phyloP scores from a whole-genome alignment of 1,140 invertebrate genomes.

The Nixonia krombeini region DNA sequence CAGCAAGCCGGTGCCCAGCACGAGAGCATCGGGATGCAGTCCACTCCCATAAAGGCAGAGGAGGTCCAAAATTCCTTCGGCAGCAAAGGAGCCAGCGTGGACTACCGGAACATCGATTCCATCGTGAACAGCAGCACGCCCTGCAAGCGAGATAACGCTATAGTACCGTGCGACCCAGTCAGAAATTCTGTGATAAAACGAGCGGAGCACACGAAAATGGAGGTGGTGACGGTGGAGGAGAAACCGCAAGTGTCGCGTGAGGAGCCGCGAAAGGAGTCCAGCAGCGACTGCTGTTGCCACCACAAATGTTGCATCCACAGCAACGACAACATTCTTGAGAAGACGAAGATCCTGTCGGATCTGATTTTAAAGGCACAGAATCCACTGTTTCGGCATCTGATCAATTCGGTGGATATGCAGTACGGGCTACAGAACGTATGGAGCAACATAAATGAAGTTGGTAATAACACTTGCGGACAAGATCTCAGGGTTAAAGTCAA shows the following conservation, averaged over 20 bases:
- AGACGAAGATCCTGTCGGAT: conserved; percentile 67
- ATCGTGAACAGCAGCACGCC: conserved; percentile 61
- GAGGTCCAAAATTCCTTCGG: conserved; percentile 51
- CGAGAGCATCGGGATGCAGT: conserved; percentile 63
- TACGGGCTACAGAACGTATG: conserved; percentile 63
- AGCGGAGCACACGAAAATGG: conserved; percentile 61
- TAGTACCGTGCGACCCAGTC: conserved; percentile 38
- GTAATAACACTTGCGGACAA: conserved; percentile 55
- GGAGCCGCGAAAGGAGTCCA: not conserved
- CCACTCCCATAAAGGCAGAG: conserved; percentile 66
- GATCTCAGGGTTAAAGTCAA: conserved; percentile 60
- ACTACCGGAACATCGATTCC: conserved; percentile 69
- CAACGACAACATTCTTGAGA: conserved; percentile 60
- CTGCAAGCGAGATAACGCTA: conserved; percentile 53
- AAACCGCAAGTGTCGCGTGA: not conserved
- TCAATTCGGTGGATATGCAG: conserved; percentile 62
- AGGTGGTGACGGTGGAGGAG: conserved; percentile 36
- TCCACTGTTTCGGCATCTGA: conserved; percentile 63
- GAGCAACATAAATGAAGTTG: conserved; percentile 54
- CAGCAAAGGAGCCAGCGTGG: conserved; percentile 59
- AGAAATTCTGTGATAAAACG: conserved; percentile 68
- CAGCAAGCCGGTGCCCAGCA: conserved; percentile 54
- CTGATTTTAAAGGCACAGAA: conserved; percentile 64
- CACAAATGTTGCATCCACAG: conserved; percentile 65
- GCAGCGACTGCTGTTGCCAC: conserved; percentile 58